These are phyloP conservation scores for Rhagoletis pomonella DNA, from an alignment of 1,140 invertebrate genomes.

Conservation along the genomic window DNA sequence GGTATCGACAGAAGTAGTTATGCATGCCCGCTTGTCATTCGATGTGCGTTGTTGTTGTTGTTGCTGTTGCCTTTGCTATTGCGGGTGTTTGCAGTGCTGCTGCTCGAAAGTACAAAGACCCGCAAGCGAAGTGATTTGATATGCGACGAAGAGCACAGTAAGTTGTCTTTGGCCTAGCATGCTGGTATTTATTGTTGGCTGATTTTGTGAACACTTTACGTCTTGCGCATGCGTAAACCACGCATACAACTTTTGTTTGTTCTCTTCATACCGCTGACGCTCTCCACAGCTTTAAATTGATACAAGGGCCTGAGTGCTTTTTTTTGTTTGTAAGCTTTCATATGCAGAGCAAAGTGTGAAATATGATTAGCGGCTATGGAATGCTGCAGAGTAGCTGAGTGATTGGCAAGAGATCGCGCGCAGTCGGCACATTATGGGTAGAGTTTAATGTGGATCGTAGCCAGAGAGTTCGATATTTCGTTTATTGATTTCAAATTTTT, in stretches of 20 bases:
- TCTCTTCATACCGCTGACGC: neutral
- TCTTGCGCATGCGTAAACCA: neutral
- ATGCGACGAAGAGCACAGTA: neutral
- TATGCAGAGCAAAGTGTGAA: neutral
- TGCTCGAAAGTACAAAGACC: neutral
- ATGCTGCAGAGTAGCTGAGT: neutral
- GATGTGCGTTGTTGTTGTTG: neutral
- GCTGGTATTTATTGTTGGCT: neutral
- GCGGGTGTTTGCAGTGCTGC: neutral
- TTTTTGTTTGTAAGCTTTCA: neutral
- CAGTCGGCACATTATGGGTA: neutral
- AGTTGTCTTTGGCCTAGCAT: neutral
- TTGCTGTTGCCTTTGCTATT: too few relatives aligned
- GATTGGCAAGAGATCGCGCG: neutral
- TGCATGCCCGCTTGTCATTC: neutral
- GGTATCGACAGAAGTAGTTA: too few relatives aligned
- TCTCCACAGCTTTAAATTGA: neutral
- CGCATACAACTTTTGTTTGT: neutral
- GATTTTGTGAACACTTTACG: neutral
- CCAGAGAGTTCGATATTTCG: conserved; percentile 19
- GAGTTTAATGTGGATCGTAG: neutral
- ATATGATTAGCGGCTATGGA: neutral
- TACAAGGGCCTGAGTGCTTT: neutral
- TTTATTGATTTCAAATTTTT: conserved; percentile 26
- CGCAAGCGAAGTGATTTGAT: neutral